Conservation (phyloP, 2,113 vertebrate genomes). For the Apistogramma diplotaenia region DNA sequence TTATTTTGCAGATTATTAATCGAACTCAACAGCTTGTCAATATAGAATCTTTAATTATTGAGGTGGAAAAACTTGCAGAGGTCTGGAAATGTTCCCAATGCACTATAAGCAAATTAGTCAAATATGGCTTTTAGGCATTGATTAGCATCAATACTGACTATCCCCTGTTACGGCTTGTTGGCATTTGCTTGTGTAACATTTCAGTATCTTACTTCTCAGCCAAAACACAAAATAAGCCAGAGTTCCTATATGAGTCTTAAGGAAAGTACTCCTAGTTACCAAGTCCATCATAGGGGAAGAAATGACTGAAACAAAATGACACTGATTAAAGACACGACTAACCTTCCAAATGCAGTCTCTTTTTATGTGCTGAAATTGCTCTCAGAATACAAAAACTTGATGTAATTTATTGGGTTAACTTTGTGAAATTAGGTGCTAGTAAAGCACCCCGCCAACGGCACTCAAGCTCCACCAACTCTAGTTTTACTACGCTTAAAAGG, state of each 20-base stretch:
- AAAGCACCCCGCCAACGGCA: slow-evolving; percentile 6
- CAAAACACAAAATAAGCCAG: neutral
- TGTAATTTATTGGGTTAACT: slow-evolving; percentile 1
- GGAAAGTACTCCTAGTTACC: neutral
- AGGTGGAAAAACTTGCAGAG: neutral
- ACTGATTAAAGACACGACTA: neutral
- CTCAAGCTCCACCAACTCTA: slow-evolving; percentile 5
- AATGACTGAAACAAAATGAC: neutral
- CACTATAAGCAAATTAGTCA: neutral
- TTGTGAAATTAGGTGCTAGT: slow-evolving; percentile 15
- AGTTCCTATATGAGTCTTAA: neutral
- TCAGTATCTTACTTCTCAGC: neutral
- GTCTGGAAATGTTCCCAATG: neutral
- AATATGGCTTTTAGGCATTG: neutral
- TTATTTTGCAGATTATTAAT: neutral
- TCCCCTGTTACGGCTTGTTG: neutral
- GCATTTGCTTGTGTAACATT: neutral
- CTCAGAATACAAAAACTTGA: neutral
- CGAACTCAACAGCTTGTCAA: neutral
- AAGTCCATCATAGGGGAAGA: neutral
- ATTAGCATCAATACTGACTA: neutral
- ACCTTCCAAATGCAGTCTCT: neutral
- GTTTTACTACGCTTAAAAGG: slow-evolving; percentile 39
- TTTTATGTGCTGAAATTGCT: neutral
- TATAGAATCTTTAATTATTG: neutral